Conservation (phyloP, 1,140 invertebrate genomes). For the Arion vulgaris region DNA sequence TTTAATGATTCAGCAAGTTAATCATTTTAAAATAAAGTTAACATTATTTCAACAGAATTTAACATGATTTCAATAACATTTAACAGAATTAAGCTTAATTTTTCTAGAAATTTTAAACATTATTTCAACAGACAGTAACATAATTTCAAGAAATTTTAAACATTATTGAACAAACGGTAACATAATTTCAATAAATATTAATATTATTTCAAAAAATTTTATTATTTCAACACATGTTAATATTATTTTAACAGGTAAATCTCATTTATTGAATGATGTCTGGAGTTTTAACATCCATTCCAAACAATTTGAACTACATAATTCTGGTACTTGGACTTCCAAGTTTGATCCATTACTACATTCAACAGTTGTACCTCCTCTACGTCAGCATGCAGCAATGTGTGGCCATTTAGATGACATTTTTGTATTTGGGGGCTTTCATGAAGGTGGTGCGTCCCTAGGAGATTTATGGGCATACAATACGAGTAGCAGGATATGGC, state of each 20-base stretch:
- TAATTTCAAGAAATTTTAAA: no score
- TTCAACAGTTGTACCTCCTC: conserved; percentile 28
- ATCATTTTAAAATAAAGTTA: no score
- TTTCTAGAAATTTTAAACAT: no score
- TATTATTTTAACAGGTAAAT: conserved; percentile 16
- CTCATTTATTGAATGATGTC: conserved; percentile 51
- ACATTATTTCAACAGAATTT: no score
- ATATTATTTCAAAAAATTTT: no score
- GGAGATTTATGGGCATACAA: conserved; percentile 55
- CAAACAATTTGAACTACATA: conserved; percentile 43
- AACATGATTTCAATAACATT: no score
- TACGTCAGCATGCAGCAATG: conserved; percentile 44
- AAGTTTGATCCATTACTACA: not conserved
- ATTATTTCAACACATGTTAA: no score
- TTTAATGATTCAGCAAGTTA: no score
- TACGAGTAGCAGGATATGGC: conserved; percentile 42
- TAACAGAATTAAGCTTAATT: no score
- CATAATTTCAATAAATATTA: no score
- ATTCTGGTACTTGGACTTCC: conserved; percentile 43
- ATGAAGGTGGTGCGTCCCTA: conserved; percentile 39
- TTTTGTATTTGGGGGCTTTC: conserved; percentile 55
- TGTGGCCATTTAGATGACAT: conserved; percentile 47
- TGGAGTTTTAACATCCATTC: conserved; percentile 43
- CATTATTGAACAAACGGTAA: no score
- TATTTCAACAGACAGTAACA: no score